Percentiles rank a stretch among this genome's conserved stretches.
Evolutionary conservation across 2,888 invertebrate genomes (phyloP).

Genomic region (Coenonympha arcania): DNA sequence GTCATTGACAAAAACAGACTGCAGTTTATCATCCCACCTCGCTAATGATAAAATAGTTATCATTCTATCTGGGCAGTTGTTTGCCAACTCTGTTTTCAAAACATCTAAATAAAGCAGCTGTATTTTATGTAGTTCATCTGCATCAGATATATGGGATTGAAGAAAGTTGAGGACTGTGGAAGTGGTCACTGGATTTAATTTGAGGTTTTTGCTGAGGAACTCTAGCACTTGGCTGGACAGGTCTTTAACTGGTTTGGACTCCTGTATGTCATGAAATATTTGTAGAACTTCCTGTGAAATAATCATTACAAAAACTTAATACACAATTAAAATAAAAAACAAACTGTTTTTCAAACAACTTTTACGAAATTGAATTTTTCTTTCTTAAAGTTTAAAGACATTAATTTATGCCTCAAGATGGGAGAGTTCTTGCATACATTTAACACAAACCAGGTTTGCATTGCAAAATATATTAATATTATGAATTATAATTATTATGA

Average conservation of each 20-base stretch:
- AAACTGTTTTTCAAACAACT: no score
- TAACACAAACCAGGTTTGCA: no score
- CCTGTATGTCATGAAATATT: constrained; percentile 47
- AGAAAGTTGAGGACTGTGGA: constrained; percentile 47
- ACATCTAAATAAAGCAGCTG: constrained; percentile 53
- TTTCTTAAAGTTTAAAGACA: no score
- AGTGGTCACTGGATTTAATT: constrained; percentile 60
- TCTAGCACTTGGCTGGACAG: constrained; percentile 46
- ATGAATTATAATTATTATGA: no score
- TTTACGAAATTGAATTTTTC: no score
- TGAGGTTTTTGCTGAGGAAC: constrained; percentile 63
- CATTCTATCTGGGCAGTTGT: constrained; percentile 51
- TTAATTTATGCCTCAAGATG: no score
- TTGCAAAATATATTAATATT: no score
- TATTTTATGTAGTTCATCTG: constrained; percentile 42
- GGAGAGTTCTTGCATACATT: no score
- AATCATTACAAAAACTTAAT: no score
- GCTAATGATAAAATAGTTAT: constrained; percentile 54
- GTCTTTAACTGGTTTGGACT: constrained; percentile 44
- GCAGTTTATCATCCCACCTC: constrained; percentile 49
- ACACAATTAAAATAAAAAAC: no score
- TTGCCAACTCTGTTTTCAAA: constrained; percentile 49
- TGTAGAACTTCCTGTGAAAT: constrained; percentile 53
- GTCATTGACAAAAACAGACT: constrained; percentile 45
- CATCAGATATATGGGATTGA: constrained; percentile 37